A percentile compares a stretch with the other conserved stretches of the same genome.
Conservation (phyloP, 1,140 invertebrate genomes). For the Halictus rubicundus region DNA sequence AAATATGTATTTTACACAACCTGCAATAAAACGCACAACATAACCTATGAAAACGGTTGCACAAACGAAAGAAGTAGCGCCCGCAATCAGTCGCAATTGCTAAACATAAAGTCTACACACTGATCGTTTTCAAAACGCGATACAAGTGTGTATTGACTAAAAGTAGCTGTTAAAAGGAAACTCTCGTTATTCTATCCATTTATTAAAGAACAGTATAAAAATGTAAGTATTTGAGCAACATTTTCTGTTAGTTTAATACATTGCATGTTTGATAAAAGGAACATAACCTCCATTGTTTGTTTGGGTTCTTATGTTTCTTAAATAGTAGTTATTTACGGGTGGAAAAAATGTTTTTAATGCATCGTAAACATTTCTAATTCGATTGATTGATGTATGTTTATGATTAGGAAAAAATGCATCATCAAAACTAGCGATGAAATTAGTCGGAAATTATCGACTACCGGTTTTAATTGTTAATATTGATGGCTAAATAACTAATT, state of each 20-base stretch:
- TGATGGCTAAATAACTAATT: no score
- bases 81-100: not conserved
- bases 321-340: not conserved
- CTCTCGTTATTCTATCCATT: not conserved
- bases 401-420: no score
- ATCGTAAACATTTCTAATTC: no score
- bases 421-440: no score
- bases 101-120: not conserved
- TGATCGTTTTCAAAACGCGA: not conserved
- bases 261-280: not conserved
- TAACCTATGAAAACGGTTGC: conserved; percentile 6
- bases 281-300: conserved; percentile 19
- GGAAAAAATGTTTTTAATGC: not conserved
- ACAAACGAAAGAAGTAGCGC: not conserved
- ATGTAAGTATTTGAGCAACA: conserved; percentile 17
- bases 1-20: not conserved
- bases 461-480: no score
- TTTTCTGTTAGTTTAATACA: conserved; percentile 3
- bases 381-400: no score
- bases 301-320: not conserved
- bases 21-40: not conserved
- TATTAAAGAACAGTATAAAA: not conserved
- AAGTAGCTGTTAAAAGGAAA: not conserved
- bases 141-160: not conserved
- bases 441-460: no score